Base-by-base conservation (phyloP, 2,888 invertebrate species). In the Drosophila eohydei region DNA sequence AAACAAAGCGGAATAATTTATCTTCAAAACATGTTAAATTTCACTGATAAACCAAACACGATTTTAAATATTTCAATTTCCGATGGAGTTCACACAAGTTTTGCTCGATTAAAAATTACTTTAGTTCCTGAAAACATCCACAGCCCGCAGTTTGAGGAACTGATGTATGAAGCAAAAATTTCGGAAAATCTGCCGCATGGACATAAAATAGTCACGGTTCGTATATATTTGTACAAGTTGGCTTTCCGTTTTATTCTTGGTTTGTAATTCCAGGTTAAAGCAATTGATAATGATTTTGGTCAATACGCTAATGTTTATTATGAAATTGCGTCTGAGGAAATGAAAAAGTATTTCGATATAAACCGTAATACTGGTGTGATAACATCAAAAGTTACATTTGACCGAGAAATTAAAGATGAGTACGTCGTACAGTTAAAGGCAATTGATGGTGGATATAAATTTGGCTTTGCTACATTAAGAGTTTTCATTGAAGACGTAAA, bases 21-120 rank as follows among this genome's bases (percentile, higher is more conserved):
- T 2, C 92, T 97, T 69, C 95, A 96, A 74, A 96, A 96, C 91
- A 94, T 96, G 91, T 95, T 96, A 72, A 95, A 95, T 89, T 95
- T 96, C 81, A 95, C 95, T 5, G 95, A 95, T 55, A 91, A 91
- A 43, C 94, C 95, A 57, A 93, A 94, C 59, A 95, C 95, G 88
- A 93, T 95, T 69, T 94, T 99, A 68, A 99, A 99, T 94, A 96
- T 99, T 38, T 98, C 98, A 2, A 98, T 98, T 43, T 97, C 97
- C 62, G 99, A 99, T 94, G 98, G 98, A 38, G 97, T 98, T 41
- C 98, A 98, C 93, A 98, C 97, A 8, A 96, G 95, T 78, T 98
- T 97, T 93, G 95, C 97, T 1, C 94, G 97, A 77, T 94, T 97
- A 16, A 96, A 96, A 93, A 95, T 97, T 55, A 95, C 96, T 87